Conservation (phyloP, 2,113 vertebrate genomes). For the Cheirogaleus medius region DNA sequence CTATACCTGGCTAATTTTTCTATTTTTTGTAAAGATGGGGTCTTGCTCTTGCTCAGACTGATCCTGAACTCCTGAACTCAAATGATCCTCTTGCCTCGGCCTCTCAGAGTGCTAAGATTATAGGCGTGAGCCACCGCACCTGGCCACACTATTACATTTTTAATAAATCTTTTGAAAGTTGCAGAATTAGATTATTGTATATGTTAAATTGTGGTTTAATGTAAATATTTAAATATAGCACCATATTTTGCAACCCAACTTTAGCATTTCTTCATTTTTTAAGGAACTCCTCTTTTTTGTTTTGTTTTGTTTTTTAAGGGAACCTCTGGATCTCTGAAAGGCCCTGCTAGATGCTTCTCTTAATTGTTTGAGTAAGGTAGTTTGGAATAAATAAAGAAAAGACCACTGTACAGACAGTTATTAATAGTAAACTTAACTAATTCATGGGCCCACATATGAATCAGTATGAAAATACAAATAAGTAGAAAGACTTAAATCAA, state of each 20-base stretch:
- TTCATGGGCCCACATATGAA: neutral
- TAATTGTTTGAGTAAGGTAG: neutral
- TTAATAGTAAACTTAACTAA: neutral
- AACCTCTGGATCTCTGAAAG: neutral
- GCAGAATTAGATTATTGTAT: neutral
- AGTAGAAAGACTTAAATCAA: neutral
- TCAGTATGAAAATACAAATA: neutral
- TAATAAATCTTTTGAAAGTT: constrained; percentile 7
- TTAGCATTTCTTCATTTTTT: constrained; percentile 5
- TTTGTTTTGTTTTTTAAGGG: neutral
- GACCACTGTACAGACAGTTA: neutral
- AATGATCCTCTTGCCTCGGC: too few species aligned
- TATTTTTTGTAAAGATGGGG: too few species aligned
- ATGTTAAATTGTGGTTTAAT: neutral
- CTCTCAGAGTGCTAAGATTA: too few species aligned
- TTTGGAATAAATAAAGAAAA: neutral
- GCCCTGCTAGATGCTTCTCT: neutral
- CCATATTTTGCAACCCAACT: neutral
- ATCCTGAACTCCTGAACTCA: too few species aligned
- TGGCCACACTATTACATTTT: neutral
- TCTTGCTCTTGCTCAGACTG: too few species aligned
- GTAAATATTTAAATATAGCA: constrained; percentile 14
- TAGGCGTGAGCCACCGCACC: neutral
- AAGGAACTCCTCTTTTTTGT: neutral
- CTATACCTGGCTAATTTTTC: too few species aligned